Evolutionary conservation across 2,113 vertebrate genomes (phyloP), one percentile per base, ranked within the genome.

Genomic region (Puma concolor): DNA sequence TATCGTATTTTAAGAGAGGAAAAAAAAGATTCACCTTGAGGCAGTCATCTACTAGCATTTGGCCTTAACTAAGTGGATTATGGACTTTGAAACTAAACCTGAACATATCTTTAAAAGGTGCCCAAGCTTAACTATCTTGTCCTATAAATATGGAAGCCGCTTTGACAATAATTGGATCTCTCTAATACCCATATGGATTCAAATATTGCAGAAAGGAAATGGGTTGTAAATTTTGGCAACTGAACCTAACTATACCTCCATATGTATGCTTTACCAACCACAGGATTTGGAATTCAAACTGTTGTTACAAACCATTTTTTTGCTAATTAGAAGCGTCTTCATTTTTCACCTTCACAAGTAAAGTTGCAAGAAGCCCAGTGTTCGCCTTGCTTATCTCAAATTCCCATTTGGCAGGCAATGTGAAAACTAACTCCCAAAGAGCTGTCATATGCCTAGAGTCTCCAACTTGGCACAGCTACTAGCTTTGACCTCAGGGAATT

Each of bases 141-240:
- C 77, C 95, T 97, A 92, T 98, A 97, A 98, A 97, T 86, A 95
- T 92, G 95, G 81, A 97, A 87, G 88, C 8, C 12, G 84, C 90
- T 97, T 98, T 99, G 98, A 99, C 98, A 98, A 98, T 99, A 99
- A 99, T 98, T 99, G 98, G 98, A 98, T 98, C 91, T 97, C 94
- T 96, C 94, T 98, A 97, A 95, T 98, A 96, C 96, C 98, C 98
- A 98, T 98, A 98, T 86, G 97, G 98, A 98, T 97, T 97, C 97
- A 98, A 98, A 98, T 98, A 98, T 98, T 97, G 97, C 97, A 98
- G 93, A 97, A 98, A 98, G 97, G 95, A 99, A 98, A 98, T 97
- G 95, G 88, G 41, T 97, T 98, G 95, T 97, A 97, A 98, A 98
- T 98, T 95, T 93, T 98, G 98, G 97, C 98, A 97, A 92, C 54